Percentiles rank a stretch among this genome's conserved stretches.
These are phyloP conservation scores for Phengaris arion DNA, from an alignment of 2,888 invertebrate genomes.

Conservation along the genomic window DNA sequence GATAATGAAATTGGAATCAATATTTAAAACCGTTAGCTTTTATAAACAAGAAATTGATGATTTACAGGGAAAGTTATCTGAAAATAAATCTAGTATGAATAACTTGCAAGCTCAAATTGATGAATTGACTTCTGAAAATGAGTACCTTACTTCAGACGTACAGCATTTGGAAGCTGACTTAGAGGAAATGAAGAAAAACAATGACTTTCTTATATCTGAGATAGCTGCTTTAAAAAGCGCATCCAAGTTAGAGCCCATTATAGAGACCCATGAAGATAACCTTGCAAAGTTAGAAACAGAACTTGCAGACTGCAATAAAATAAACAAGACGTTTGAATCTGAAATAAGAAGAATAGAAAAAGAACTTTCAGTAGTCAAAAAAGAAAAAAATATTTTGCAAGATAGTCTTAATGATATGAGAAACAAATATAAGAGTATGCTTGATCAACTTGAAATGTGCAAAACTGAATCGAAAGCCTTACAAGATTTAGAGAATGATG, in stretches of 20 bases:
- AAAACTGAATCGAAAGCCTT: slow-evolving; percentile 70
- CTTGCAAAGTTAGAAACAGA: slow-evolving; percentile 82
- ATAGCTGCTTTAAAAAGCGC: slow-evolving; percentile 81
- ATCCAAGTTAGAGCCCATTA: slow-evolving; percentile 85
- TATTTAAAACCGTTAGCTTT: slow-evolving; percentile 77
- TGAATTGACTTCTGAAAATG: slow-evolving; percentile 73
- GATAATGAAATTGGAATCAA: slow-evolving; percentile 71
- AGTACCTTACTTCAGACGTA: slow-evolving; percentile 69
- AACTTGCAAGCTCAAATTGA: slow-evolving; percentile 79
- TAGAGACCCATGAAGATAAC: slow-evolving; percentile 86
- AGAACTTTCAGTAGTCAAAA: slow-evolving; percentile 69
- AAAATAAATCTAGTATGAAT: slow-evolving; percentile 75
- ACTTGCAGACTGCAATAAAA: slow-evolving; percentile 80
- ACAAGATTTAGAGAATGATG: slow-evolving; percentile 68
- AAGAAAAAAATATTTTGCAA: slow-evolving; percentile 69
- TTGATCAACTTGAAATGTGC: slow-evolving; percentile 63
- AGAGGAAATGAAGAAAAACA: slow-evolving; percentile 84
- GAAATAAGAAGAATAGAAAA: slow-evolving; percentile 79
- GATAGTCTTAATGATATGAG: slow-evolving; percentile 75
- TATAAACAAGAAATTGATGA: slow-evolving; percentile 80
- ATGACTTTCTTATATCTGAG: slow-evolving; percentile 84
- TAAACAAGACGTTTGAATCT: slow-evolving; percentile 80
- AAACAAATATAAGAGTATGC: slow-evolving; percentile 75
- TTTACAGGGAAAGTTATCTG: slow-evolving; percentile 78
- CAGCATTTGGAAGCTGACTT: slow-evolving; percentile 81